Evolutionary conservation across 2,113 vertebrate species (phyloP).

Genomic region (Gambusia affinis): DNA sequence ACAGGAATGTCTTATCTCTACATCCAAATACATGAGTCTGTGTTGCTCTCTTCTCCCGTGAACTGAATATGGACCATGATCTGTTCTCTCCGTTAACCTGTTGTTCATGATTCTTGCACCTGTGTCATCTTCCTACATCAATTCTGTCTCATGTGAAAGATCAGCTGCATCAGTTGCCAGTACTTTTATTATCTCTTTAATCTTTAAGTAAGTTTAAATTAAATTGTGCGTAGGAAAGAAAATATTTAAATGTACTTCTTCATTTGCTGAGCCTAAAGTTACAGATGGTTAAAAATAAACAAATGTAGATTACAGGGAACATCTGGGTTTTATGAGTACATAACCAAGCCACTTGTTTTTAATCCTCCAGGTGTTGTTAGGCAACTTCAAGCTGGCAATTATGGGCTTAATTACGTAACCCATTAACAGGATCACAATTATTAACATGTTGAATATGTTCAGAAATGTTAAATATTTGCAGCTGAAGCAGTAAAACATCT

Average conservation of each 20-base stretch:
- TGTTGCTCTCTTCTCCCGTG: constrained; percentile 1
- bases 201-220: not conserved
- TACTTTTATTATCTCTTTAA: constrained; percentile 1
- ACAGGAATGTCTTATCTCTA: constrained; percentile 40
- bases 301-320: not conserved
- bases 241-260: not conserved
- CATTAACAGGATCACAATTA: constrained; percentile 31
- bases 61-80: constrained; percentile 1
- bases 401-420: constrained; percentile 31
- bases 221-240: not conserved
- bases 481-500: constrained; percentile 5
- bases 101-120: constrained; percentile 27
- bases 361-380: constrained; percentile 36
- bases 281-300: constrained; percentile 4
- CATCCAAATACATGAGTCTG: constrained; percentile 40
- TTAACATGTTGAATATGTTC: constrained; percentile 11
- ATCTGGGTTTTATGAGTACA: constrained; percentile 36
- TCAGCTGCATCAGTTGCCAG: constrained; percentile 4
- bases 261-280: not conserved
- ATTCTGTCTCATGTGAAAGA: constrained; percentile 37
- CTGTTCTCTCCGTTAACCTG: constrained; percentile 31
- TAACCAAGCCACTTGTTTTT: constrained; percentile 3
- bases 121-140: constrained; percentile 18
- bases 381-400: constrained; percentile 14
- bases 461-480: not conserved